These are phyloP conservation scores for Romanomermis culicivorax DNA, from an alignment of 2,888 invertebrate species.

Conservation along the genomic window DNA sequence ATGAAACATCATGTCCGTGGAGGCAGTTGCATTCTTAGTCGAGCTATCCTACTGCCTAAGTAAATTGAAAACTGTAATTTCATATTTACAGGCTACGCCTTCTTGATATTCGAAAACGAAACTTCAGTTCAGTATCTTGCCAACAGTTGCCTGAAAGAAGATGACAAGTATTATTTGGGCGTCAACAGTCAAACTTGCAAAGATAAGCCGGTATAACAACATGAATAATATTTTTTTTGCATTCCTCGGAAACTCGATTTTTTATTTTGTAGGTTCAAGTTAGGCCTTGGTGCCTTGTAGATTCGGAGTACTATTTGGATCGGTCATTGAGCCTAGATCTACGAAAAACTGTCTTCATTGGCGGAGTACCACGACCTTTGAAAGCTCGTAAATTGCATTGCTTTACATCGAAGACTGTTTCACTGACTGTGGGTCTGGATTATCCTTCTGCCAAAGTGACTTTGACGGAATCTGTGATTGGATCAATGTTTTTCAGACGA, in stretches of 20 bases:
- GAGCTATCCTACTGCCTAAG: no score
- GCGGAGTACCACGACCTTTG: constrained; percentile 92
- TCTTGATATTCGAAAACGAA: constrained; percentile 57
- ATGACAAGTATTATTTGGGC: constrained; percentile 88
- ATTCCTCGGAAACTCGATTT: no score
- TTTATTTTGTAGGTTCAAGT: constrained; percentile 56
- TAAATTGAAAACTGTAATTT: no score
- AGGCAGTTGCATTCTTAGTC: no score
- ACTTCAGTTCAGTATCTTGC: constrained; percentile 86
- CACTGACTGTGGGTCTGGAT: no score
- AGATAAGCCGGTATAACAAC: constrained; percentile 63
- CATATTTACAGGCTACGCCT: constrained; percentile 35
- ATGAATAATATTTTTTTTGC: no score
- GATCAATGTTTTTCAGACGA: no score
- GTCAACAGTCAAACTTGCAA: constrained; percentile 97
- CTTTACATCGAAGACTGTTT: not conserved
- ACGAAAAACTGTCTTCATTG: constrained; percentile 93
- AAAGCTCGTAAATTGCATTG: constrained; percentile 51
- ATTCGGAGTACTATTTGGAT: constrained; percentile 90
- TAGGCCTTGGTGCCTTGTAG: constrained; percentile 83
- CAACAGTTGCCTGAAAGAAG: constrained; percentile 89
- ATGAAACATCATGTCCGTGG: no score
- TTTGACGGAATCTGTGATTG: no score
- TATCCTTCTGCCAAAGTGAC: no score
- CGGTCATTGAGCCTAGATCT: constrained; percentile 92